Conservation (phyloP, 2,113 vertebrate species). For the Miniopterus natalensis region DNA sequence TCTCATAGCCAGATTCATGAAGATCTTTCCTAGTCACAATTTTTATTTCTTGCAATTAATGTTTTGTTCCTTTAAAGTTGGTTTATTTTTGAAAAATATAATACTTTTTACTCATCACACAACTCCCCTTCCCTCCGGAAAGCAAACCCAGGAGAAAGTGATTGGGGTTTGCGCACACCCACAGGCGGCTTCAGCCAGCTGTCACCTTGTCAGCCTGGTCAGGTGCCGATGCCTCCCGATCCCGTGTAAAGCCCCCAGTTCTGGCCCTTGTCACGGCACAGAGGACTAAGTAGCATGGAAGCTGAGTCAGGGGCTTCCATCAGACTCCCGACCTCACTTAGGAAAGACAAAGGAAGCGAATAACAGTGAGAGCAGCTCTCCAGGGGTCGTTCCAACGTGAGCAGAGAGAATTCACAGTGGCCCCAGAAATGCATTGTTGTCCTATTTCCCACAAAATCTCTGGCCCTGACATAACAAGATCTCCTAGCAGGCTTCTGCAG, state of each 20-base stretch:
- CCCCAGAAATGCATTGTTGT: background rate
- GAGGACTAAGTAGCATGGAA: background rate
- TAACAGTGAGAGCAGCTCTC: accelerated
- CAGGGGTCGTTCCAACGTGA: no score
- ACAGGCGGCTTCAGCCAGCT: background rate
- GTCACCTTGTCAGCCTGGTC: no score
- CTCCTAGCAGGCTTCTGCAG: background rate
- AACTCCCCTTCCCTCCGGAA: background rate
- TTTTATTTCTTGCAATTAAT: constrained; percentile 1
- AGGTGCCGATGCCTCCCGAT: accelerated
- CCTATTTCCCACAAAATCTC: accelerated
- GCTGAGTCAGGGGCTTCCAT: background rate
- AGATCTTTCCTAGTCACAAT: background rate
- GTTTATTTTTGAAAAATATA: constrained; percentile 11
- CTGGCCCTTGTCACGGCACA: background rate
- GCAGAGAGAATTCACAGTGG: no score
- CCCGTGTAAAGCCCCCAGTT: background rate
- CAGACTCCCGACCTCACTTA: background rate
- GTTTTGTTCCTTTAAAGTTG: background rate
- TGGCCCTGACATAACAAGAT: background rate
- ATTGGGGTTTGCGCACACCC: accelerated
- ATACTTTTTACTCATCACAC: background rate
- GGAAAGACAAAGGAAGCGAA: background rate
- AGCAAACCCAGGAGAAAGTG: no score
- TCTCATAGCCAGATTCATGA: background rate